Evolutionary conservation across 2,797 vertebrate species (phyloP), one percentile per base, ranked within the genome.

Genomic region (Acanthurus lineatus): DNA sequence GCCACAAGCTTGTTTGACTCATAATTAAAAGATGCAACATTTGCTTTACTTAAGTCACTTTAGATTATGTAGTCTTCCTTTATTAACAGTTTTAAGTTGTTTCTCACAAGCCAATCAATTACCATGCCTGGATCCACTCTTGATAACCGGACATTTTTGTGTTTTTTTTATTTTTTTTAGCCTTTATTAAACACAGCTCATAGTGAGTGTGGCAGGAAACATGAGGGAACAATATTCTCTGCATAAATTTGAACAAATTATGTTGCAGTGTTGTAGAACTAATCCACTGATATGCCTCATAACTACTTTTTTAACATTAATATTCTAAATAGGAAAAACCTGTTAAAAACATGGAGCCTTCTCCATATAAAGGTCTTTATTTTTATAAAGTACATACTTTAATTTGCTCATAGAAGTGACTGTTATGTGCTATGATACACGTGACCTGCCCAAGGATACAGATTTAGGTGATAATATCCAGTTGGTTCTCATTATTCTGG

Each of bases 161-260:
- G 15, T n/a, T 42, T 11, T 17, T n/a, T 58, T 7, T 16, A n/a
- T 47, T 45, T 9, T 1, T 66, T 44, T 47, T 8, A 2, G 15
- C 0, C 17, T 69, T 67, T 28, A 52, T 67, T 70, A 7, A 40
- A 53, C 28, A 25, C 51, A 73, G 47, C 48, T 64, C 25, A 45
- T 25, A 32, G 19, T 8, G 45, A 58, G 42, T 72, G 56, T 58
- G 44, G 38, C 22, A 56, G 62, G 62, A 80, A 61, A 77, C 47
- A 52, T 22, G 15, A 48, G 49, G 28, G 40, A 65, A 40, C 60
- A 62, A 45, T 69, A 40, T 61, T 77, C 69, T 38, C 42, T 38
- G 52, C 15, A 52, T 51, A n/a, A 5, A 54, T 40, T 28, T 28
- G 47, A 54, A 32, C 42, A 59, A 28, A 72, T 69, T 14, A 12